phyloP scores from a whole-genome alignment of 2,888 invertebrate species.

The Ommatoiulus sabulosus region DNA sequence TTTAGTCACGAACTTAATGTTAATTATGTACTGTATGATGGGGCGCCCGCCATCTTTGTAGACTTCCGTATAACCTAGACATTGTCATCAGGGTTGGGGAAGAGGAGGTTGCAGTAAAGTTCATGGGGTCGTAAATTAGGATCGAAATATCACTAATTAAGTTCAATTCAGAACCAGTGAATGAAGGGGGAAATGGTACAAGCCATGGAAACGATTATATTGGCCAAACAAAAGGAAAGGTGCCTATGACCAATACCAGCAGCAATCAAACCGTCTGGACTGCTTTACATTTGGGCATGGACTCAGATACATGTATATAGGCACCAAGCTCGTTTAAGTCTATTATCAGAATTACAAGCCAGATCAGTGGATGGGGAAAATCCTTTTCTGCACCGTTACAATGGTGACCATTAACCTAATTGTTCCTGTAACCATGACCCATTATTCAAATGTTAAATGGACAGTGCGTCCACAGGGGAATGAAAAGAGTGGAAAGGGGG shows the following conservation, averaged over 20 bases:
- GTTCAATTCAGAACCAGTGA: not conserved
- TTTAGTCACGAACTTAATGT: no score
- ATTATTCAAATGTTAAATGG: not conserved
- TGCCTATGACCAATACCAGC: not conserved
- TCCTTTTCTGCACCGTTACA: not conserved
- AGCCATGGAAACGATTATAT: not conserved
- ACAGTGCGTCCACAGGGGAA: not conserved
- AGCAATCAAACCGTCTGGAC: not conserved
- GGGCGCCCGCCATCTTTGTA: no score
- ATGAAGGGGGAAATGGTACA: not conserved
- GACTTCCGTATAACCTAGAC: no score
- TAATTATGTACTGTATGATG: no score
- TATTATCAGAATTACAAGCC: not conserved
- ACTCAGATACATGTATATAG: not conserved
- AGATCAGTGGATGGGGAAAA: not conserved
- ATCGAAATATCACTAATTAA: not conserved
- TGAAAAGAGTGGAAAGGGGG: not conserved
- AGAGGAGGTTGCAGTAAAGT: not conserved
- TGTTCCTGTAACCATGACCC: conserved; percentile 28
- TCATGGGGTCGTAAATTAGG: not conserved
- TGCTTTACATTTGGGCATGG: not conserved
- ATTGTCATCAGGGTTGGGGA: not conserved
- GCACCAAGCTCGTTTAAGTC: not conserved
- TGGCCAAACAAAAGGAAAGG: not conserved
- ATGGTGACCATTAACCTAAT: conserved; percentile 8